Base-by-base conservation (phyloP, 2,797 vertebrate species). In the Phataginus tetradactyla region DNA sequence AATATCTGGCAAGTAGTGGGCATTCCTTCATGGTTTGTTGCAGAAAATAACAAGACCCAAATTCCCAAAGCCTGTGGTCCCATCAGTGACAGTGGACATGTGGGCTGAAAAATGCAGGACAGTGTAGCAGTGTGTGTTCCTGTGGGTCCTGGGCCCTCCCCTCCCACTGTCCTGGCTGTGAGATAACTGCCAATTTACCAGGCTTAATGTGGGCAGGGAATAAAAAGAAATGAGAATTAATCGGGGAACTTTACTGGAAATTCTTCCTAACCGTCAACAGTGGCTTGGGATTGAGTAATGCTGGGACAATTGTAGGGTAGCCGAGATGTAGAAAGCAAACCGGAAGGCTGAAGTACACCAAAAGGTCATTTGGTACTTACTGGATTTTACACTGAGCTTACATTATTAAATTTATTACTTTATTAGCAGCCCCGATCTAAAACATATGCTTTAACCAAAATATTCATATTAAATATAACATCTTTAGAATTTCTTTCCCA, bases 221-320 rank as follows among this genome's bases (percentile, higher is more conserved):
- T 71, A 53, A 87, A 95, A 87, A 61, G 81, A 90, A 95, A 77
- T 10, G n/a, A 49, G 32, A 92, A 88, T 25, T 57, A 64, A 75
- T 20, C 5, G 1, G 69, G 42, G n/a, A 84, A 66, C 21, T 92
- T 95, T n/a, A 77, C 11, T 25, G 78, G 32, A 91, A 94, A 93
- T 3, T 81, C 49, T 94, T 91, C 59, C 63, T 37, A 63, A 79
- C 39, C 49, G 32, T 57, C 37, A 88, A 66, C 94, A 49, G 42
- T 86, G 42, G 27, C 74, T 94, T 96, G 59, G 29, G 25, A 77
- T 68, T 86, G 57, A 96, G 69, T 42, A 90, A 83, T 49, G 29
- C 39, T 17, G 32, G 3, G 42, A 68, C 66, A 32, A 83, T 39
- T 34, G 32, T 27, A 83, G 34, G 12, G 27, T 45, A 77, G 57